Evolutionary conservation across 2,113 vertebrate genomes (phyloP).

Genomic region (Calyptomena viridis): DNA sequence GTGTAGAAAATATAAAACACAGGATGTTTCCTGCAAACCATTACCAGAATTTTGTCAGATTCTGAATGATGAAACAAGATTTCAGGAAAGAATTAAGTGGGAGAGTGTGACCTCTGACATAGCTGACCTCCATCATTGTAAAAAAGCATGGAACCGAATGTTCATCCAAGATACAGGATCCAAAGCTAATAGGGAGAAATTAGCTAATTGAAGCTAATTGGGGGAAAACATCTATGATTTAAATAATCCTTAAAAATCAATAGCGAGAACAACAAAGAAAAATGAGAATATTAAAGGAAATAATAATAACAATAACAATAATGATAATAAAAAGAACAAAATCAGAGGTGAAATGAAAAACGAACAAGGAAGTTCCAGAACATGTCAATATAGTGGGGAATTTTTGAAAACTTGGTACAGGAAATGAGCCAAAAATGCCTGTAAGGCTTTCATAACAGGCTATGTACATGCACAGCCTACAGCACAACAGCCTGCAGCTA

Average conservation of each 20-base stretch:
- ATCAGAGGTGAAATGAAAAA: neutral
- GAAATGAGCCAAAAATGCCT: neutral
- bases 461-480: neutral
- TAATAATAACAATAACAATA: neutral
- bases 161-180: too few species aligned
- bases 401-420: neutral
- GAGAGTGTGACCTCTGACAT: accelerated
- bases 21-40: neutral
- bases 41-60: neutral
- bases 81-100: neutral
- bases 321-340: too few species aligned
- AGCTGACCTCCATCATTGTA: neutral
- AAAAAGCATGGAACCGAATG: neutral
- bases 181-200: neutral
- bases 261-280: neutral
- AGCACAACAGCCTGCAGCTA: neutral
- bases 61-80: neutral
- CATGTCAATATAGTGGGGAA: neutral
- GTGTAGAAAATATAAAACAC: neutral
- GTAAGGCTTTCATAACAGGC: neutral
- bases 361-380: neutral
- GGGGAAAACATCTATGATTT: neutral
- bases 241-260: neutral
- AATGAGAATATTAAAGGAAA: neutral
- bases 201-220: too few species aligned